Percentiles rank a stretch among this genome's conserved stretches.
Evolutionary conservation across 1,140 invertebrate genomes (phyloP).

Genomic region (Rhynchophorus ferrugineus): DNA sequence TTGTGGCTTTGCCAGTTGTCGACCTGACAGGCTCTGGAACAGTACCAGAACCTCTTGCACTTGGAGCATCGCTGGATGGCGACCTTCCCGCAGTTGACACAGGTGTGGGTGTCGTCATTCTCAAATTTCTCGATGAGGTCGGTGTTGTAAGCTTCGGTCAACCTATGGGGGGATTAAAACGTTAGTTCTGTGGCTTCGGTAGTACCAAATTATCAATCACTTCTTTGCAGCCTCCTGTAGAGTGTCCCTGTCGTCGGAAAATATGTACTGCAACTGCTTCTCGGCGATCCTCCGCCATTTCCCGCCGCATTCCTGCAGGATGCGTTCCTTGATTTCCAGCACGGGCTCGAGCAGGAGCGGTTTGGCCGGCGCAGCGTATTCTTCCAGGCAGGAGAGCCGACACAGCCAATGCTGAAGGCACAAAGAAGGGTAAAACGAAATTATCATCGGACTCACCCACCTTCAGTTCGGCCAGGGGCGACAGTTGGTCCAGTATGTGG

Average conservation of each 20-base stretch:
- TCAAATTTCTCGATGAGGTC: conserved; percentile 48
- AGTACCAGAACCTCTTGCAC: conserved; percentile 54
- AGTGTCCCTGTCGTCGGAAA: conserved; percentile 44
- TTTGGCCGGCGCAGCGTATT: conserved; percentile 34
- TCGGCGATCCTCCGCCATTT: conserved; percentile 52
- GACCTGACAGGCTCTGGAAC: conserved; percentile 50
- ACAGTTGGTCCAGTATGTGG: conserved; percentile 62
- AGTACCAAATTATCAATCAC: conserved; percentile 16
- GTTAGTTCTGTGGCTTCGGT: too few relatives aligned
- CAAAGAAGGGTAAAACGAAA: background rate
- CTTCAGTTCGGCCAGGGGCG: conserved; percentile 64
- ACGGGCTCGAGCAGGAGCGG: conserved; percentile 52
- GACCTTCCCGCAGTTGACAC: conserved; percentile 46
- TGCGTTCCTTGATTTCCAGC: conserved; percentile 44
- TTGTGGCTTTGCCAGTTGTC: conserved; percentile 50
- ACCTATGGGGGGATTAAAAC: too few relatives aligned
- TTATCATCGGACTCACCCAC: too few relatives aligned
- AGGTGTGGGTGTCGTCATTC: conserved; percentile 42
- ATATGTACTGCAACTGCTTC: conserved; percentile 46
- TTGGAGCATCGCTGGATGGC: conserved; percentile 50
- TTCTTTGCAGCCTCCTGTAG: conserved; percentile 45
- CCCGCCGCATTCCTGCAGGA: conserved; percentile 43
- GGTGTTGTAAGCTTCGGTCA: conserved; percentile 47
- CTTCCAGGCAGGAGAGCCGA: conserved; percentile 41
- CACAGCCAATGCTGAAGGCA: conserved; percentile 50